Percentiles rank a stretch among this genome's conserved stretches.
Evolutionary conservation across 2,113 vertebrate species (phyloP).

Genomic region (Esox niger): DNA sequence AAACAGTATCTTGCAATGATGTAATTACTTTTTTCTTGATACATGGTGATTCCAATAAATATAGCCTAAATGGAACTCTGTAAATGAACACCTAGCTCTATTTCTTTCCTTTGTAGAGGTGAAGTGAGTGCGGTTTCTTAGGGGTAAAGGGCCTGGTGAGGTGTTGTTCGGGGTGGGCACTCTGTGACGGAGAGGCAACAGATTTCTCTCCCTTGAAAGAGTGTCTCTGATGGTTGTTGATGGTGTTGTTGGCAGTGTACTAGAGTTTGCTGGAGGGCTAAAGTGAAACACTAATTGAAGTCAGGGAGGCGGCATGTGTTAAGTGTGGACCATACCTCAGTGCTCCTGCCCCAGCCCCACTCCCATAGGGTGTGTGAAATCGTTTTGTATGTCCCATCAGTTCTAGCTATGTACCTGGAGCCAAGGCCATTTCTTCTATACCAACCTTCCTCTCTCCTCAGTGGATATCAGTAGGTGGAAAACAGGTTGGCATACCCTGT

Average conservation of each 20-base stretch:
- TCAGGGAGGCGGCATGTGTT: conserved; percentile 22
- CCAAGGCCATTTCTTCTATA: conserved; percentile 11
- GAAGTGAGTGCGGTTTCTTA: neutral
- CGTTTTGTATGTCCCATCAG: conserved; percentile 39
- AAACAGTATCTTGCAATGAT: conserved; percentile 32
- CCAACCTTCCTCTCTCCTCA: neutral
- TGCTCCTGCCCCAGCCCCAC: conserved; percentile 11
- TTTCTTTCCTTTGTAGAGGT: neutral
- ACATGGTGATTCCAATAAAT: conserved; percentile 35
- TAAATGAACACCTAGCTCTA: too few relatives aligned
- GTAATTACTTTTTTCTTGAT: conserved; percentile 48
- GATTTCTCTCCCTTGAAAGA: conserved; percentile 10
- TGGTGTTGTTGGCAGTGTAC: conserved; percentile 16
- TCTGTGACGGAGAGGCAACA: conserved; percentile 16
- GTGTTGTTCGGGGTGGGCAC: too few relatives aligned
- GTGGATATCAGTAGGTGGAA: neutral
- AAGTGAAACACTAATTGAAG: conserved; percentile 42
- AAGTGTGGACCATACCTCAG: conserved; percentile 12
- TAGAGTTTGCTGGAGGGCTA: conserved; percentile 18
- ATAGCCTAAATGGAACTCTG: conserved; percentile 19
- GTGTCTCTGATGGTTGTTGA: conserved; percentile 16
- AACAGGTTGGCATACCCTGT: neutral
- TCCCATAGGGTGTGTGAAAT: conserved; percentile 50
- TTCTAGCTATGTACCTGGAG: conserved; percentile 5
- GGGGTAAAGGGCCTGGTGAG: neutral